phyloP scores from a whole-genome alignment of 2,888 invertebrate species.

The Poecilobothrus nobilitatus region DNA sequence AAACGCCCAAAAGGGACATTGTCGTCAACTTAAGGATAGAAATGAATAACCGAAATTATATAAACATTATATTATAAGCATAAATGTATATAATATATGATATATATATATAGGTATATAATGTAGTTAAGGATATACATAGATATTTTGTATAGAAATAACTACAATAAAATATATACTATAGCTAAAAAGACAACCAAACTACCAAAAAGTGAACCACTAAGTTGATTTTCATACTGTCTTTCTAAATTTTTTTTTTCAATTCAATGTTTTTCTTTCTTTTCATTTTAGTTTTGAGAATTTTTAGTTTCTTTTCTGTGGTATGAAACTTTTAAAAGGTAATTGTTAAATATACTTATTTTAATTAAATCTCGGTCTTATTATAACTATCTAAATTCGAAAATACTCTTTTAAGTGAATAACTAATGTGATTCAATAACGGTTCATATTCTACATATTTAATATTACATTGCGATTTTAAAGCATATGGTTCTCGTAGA shows the following conservation, averaged over 20 bases:
- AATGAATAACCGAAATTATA: not conserved
- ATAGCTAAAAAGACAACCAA: not conserved
- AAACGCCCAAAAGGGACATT: constrained; percentile 6
- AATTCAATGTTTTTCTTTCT: too few relatives aligned
- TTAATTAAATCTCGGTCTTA: too few relatives aligned
- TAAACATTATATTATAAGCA: too few relatives aligned
- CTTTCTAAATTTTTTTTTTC: not conserved
- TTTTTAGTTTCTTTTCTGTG: not conserved
- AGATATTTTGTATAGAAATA: not conserved
- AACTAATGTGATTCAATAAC: too few relatives aligned
- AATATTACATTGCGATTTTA: too few relatives aligned
- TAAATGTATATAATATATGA: too few relatives aligned
- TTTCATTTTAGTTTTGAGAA: not conserved
- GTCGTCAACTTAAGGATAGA: not conserved
- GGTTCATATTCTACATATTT: too few relatives aligned
- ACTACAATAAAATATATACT: not conserved
- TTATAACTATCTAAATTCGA: too few relatives aligned
- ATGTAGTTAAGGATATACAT: not conserved
- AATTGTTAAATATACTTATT: too few relatives aligned
- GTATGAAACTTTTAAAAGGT: too few relatives aligned
- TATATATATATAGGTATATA: not conserved
- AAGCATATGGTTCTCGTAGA: too few relatives aligned
- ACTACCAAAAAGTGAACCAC: not conserved
- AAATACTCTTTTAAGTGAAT: too few relatives aligned
- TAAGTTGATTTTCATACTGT: not conserved